Percentiles rank a stretch among this genome's conserved stretches.
phyloP scores from a whole-genome alignment of 2,888 invertebrate genomes.

The Stenolophus ochropezus region DNA sequence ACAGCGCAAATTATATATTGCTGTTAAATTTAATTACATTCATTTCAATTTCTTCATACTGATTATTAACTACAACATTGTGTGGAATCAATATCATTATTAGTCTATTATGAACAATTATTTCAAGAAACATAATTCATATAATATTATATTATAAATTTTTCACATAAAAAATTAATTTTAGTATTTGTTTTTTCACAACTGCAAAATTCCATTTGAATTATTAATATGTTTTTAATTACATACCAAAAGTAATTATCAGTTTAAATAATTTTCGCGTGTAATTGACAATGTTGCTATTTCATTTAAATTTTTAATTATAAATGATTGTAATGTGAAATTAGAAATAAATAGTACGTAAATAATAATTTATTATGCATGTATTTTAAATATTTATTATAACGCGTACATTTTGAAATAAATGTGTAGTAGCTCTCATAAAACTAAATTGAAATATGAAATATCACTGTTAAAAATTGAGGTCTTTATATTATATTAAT shows the following conservation, averaged over 20 bases:
- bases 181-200: not conserved
- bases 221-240: not conserved
- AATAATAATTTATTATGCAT: too few species aligned
- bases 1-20: not conserved
- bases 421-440: too few species aligned
- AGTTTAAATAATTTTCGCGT: not conserved
- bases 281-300: not conserved
- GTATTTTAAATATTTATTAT: too few species aligned
- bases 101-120: not conserved
- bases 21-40: not conserved
- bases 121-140: not conserved
- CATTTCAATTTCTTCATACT: not conserved
- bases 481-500: too few species aligned
- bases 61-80: not conserved
- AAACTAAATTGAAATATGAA: too few species aligned
- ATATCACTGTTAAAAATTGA: too few species aligned
- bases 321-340: too few species aligned
- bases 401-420: too few species aligned
- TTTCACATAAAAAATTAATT: not conserved
- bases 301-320: not conserved
- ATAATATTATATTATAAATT: too few species aligned
- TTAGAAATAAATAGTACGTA: too few species aligned
- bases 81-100: not conserved
- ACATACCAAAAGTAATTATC: not conserved
- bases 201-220: not conserved